phyloP scores from a whole-genome alignment of 2,113 vertebrate genomes.

The Baryphthengus martii region DNA sequence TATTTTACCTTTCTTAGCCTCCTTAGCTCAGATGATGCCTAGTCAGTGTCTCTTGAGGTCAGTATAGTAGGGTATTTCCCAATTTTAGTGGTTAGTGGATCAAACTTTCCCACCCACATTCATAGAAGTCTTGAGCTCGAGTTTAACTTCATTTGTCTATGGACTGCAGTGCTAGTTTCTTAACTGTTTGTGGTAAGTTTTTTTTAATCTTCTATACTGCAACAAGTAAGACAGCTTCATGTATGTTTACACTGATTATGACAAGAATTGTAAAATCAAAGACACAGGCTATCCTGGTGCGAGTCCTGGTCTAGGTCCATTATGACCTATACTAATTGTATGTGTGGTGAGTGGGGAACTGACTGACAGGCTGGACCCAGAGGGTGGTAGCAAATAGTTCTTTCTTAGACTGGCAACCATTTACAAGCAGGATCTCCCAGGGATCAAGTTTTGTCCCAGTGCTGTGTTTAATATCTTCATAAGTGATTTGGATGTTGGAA shows the following conservation, averaged over 20 bases:
- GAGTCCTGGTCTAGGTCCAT: no score
- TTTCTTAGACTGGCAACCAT: no score
- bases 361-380: no score
- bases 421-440: no score
- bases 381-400: no score
- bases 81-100: neutral
- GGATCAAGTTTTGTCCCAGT: no score
- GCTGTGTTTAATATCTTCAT: no score
- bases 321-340: no score
- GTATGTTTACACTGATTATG: neutral
- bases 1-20: neutral
- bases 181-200: neutral
- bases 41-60: neutral
- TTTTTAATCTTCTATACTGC: neutral
- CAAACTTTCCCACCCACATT: neutral
- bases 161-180: neutral
- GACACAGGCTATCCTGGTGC: neutral
- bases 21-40: neutral
- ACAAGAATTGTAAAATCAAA: neutral
- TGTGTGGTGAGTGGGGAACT: no score
- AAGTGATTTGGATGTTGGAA: no score
- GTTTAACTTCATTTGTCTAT: neutral
- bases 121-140: neutral
- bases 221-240: neutral
- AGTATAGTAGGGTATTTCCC: neutral